phyloP scores from a whole-genome alignment of 37 sponge, comb jelly and placozoan species.

The Amphimedon queenslandica region DNA sequence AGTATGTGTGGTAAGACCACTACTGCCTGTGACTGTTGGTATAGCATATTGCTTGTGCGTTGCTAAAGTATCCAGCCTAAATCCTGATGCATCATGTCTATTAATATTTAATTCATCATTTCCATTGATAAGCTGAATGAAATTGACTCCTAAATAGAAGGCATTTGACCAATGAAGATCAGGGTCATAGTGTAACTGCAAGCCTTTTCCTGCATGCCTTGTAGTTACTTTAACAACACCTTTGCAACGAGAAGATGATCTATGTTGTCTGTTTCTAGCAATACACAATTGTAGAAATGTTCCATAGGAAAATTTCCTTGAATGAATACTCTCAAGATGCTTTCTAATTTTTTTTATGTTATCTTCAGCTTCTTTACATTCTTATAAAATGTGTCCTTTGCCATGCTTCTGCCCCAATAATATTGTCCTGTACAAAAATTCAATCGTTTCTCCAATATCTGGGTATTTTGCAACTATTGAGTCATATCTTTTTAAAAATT shows the following conservation, averaged over 20 bases:
- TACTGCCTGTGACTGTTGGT: no score
- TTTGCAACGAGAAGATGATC: conserved; percentile 20
- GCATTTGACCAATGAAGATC: conserved; percentile 32
- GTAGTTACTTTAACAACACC: conserved; percentile 35
- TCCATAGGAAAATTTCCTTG: conserved; percentile 23
- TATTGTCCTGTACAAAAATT: neutral
- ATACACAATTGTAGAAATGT: conserved; percentile 46
- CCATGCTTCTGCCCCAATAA: conserved; percentile 39
- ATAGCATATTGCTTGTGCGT: conserved; percentile 32
- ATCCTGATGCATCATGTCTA: conserved; percentile 57
- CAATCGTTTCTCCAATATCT: conserved; percentile 27
- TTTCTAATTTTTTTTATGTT: conserved; percentile 29
- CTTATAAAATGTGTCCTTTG: conserved; percentile 32
- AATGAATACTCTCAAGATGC: conserved; percentile 6
- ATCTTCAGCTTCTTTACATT: conserved; percentile 31
- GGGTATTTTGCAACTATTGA: no score
- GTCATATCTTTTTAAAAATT: no score
- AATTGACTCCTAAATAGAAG: conserved; percentile 12
- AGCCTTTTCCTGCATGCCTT: conserved; percentile 33
- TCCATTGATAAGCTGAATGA: conserved; percentile 30
- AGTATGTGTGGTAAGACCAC: conserved; percentile 28
- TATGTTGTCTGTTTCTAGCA: conserved; percentile 31
- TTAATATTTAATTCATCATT: conserved; percentile 22
- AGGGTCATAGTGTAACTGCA: conserved; percentile 24
- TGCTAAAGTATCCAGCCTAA: conserved; percentile 36